Percentiles rank a stretch among this genome's conserved stretches.
phyloP scores from a whole-genome alignment of 2,113 vertebrate genomes.

The Saccopteryx leptura region DNA sequence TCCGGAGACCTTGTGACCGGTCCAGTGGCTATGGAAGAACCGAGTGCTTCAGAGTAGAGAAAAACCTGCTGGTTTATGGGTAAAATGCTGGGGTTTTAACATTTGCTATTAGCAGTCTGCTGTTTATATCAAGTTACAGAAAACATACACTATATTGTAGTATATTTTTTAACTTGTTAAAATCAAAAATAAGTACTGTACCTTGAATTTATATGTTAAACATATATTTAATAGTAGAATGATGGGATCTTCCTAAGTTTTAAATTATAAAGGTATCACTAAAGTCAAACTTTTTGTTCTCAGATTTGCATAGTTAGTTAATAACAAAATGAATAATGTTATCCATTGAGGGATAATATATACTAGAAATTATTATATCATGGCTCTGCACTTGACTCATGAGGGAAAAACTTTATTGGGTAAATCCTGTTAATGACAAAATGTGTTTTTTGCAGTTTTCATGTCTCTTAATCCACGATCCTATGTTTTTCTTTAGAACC shows the following conservation, averaged over 20 bases:
- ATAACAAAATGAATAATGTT: background rate
- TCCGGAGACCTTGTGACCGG: conserved; percentile 95
- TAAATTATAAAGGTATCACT: background rate
- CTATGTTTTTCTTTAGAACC: background rate
- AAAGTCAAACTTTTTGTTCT: background rate
- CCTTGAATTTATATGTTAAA: background rate
- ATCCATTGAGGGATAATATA: conserved; percentile 1
- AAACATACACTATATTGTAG: background rate
- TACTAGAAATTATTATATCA: background rate
- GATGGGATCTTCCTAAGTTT: background rate
- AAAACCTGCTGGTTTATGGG: conserved; percentile 99
- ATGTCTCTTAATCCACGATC: background rate
- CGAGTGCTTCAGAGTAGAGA: conserved; percentile 98
- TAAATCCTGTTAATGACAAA: background rate
- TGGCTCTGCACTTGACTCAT: background rate
- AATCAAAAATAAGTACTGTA: background rate
- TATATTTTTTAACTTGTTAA: conserved; percentile 1
- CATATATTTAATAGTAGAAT: conserved; percentile 6
- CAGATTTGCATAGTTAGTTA: background rate
- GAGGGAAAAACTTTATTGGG: background rate
- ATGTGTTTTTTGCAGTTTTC: background rate
- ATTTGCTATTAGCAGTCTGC: background rate
- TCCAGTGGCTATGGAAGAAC: conserved; percentile 97
- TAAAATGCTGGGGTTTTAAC: conserved; percentile 80
- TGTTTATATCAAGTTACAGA: background rate